Evolutionary conservation across 2,888 invertebrate genomes (phyloP), one percentile per base, ranked within the genome.

Genomic region (Caenorhabditis becei): DNA sequence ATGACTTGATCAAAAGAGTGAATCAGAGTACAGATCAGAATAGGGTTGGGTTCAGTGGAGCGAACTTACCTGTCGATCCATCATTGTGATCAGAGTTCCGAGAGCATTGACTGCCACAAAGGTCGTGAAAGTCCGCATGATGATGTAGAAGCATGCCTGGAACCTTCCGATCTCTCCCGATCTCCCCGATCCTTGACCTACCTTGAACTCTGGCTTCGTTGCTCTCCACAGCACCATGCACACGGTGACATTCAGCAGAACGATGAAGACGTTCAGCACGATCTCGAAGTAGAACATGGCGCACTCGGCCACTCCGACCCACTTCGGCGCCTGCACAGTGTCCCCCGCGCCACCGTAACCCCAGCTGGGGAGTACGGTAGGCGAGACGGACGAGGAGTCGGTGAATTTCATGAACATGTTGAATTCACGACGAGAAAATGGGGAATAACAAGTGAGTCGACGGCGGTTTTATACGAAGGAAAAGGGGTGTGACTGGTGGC

Each of bases 61-160:
- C n/a, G n/a, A 28, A 32, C 67, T 58, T n/a, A 77, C 77, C 63
- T 32, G 23, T 51, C 70, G 47, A 24, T 70, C 51, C 63, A 77
- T 49, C 41, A 65, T 47, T 10, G 59, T 56, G 4, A 35, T 41
- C 5, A 77, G 37, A 20, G 70, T 51, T 26, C 77, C 77, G 2
- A 77, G 28, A 2, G 70, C 77, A 53, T 77, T 77, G 4, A 59
- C 32, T 7, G 65, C 59, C 28, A 65, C 67, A 20, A 77, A 77
- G 32, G 23, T n/a, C 37, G 18, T 77, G 35, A 70, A 77, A 16
- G 77, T 70, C 14, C 77, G n/a, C 77, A 77, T 77, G 56, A 77
- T 77, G 18, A 77, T 77, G 65, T 77, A 77, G 59, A 77, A 77
- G 28, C 77, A 77, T 0, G 70, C 77, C 70, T 77, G 44, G 18